Conservation (phyloP, 2,888 invertebrate species). For the Neria commutata region DNA sequence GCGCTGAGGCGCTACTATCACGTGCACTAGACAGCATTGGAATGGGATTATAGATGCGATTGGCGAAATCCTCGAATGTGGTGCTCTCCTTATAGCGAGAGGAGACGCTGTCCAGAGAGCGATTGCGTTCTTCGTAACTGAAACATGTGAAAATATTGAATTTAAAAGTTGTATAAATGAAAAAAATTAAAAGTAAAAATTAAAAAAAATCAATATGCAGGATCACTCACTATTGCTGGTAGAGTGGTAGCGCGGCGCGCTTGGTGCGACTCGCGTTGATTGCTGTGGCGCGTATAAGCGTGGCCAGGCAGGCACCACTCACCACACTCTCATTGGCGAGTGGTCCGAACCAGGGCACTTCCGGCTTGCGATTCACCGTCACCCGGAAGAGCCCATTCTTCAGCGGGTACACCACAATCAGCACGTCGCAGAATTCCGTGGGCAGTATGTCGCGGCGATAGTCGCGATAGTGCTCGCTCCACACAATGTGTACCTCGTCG, state of each 20-base stretch:
- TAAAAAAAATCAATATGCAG: constrained; percentile 2
- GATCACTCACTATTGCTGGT: constrained; percentile 82
- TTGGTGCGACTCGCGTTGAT: constrained; percentile 91
- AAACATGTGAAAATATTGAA: constrained; percentile 11
- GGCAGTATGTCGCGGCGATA: constrained; percentile 97
- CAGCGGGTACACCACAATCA: constrained; percentile 95
- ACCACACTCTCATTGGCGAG: constrained; percentile 87
- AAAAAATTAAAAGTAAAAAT: neutral
- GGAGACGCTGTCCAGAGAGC: constrained; percentile 83
- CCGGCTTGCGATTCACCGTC: constrained; percentile 85
- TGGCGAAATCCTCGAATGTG: constrained; percentile 89
- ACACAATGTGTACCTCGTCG: constrained; percentile 98
- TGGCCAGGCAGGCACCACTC: constrained; percentile 71
- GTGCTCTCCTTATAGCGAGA: constrained; percentile 83
- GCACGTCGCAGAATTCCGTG: constrained; percentile 98
- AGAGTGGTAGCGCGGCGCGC: constrained; percentile 85
- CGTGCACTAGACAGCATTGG: constrained; percentile 53
- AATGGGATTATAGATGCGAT: constrained; percentile 73
- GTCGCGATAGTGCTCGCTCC: constrained; percentile 96
- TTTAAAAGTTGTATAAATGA: neutral
- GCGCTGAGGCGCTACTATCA: constrained; percentile 54
- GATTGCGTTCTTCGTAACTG: constrained; percentile 90
- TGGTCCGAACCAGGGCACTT: constrained; percentile 94
- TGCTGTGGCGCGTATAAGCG: constrained; percentile 87
- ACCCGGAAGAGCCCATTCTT: constrained; percentile 84